Conservation (phyloP, 2,797 vertebrate genomes). For the Numenius phaeopus region DNA sequence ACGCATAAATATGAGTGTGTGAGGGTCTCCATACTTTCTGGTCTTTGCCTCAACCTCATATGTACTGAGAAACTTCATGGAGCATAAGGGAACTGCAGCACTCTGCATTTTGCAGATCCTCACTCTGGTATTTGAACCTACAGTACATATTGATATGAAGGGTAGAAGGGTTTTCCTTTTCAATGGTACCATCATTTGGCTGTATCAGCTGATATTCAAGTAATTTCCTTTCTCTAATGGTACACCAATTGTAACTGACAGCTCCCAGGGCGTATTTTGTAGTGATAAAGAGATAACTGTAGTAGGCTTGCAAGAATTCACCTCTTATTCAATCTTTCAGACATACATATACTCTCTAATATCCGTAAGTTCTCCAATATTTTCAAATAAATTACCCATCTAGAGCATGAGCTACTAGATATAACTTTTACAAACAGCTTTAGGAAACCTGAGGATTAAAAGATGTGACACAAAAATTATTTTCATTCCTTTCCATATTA, state of each 20-base stretch:
- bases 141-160: background rate
- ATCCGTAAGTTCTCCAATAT: background rate
- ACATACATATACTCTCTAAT: background rate
- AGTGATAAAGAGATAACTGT: background rate
- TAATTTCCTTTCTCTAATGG: background rate
- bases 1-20: background rate
- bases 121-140: background rate
- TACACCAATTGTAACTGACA: background rate
- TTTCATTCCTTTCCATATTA: background rate
- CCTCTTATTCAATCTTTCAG: background rate
- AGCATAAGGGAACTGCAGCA: background rate
- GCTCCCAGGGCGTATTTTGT: background rate
- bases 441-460: background rate
- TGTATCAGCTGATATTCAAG: background rate
- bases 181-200: background rate
- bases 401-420: background rate
- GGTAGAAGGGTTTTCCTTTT: background rate
- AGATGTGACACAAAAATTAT: background rate
- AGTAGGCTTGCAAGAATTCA: background rate
- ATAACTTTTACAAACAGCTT: background rate
- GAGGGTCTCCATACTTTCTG: background rate
- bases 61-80: background rate
- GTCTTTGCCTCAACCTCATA: background rate
- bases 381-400: background rate
- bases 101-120: background rate